These are phyloP conservation scores for Lasioglossum calceatum DNA, from an alignment of 2,888 invertebrate species.

Conservation along the genomic window DNA sequence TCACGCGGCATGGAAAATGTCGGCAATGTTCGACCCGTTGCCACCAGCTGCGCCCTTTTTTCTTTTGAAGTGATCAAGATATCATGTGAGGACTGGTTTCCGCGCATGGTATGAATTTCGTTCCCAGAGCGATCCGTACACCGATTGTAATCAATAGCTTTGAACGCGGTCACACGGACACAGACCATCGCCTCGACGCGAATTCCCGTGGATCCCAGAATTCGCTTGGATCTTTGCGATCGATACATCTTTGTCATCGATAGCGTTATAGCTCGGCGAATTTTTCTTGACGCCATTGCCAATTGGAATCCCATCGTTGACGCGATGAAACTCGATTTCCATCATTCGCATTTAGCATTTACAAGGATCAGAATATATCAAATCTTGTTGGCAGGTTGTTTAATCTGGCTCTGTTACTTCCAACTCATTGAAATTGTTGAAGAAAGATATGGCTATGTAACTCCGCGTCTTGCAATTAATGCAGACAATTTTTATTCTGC, in stretches of 20 bases:
- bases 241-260: constrained; percentile 72
- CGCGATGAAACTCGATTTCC: neutral
- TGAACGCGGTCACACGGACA: constrained; percentile 66
- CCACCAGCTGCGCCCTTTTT: constrained; percentile 30
- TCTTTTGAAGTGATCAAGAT: constrained; percentile 60
- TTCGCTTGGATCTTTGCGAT: constrained; percentile 52
- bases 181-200: constrained; percentile 30
- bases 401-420: too few species aligned
- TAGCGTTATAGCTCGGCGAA: constrained; percentile 55
- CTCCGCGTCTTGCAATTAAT: neutral
- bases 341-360: neutral
- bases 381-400: too few species aligned
- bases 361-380: too few species aligned
- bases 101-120: constrained; percentile 70
- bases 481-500: neutral
- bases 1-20: constrained; percentile 29
- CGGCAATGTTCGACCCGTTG: constrained; percentile 35
- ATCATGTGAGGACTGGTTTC: constrained; percentile 72
- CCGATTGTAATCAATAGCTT: constrained; percentile 78
- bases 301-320: neutral
- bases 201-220: constrained; percentile 48
- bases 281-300: constrained; percentile 28
- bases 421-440: too few species aligned
- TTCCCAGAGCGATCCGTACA: constrained; percentile 47
- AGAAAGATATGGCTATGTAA: too few species aligned